Base-by-base conservation (phyloP, 2,797 vertebrate genomes). In the Enteromius anoplus region DNA sequence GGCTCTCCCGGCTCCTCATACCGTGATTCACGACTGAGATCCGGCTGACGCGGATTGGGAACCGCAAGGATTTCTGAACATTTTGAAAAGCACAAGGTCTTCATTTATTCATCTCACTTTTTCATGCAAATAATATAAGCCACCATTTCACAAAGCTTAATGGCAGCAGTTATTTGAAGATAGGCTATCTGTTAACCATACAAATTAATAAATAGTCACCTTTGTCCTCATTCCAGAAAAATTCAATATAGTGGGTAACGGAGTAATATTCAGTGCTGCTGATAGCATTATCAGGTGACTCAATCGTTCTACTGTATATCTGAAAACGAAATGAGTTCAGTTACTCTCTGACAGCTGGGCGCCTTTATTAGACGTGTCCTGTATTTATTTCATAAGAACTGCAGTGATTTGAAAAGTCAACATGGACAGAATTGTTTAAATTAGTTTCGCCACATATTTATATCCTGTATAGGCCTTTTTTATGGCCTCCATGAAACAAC, bases 221-320 rank as follows among this genome's bases (percentile, higher is more conserved):
- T 15, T 69, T 75, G 53, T 71, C 49, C 29, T 81, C 34, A 47
- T 12, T 23, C 66, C 78, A 72, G 47, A 86, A 83, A 75, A 42
- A 49, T 60, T 58, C 66, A 72, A 79, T 83, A 82, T 42, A 75
- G 77, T 32, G 58, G 11, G 19, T 68, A 26, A 55, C 0, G 42
- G 12, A 42, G 42, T 21, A 62, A 49, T 62, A 72, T 49, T 49
- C 12, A 37, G 3, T 4, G 4, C 45, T 26, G 71, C 23, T 62
- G 68, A 84, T n/a, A 40, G 68, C 37, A 42, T 78, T 53, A 84
- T 78, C 66, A 64, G n/a, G 47, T 84, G 66, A 23, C 3, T 62
- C 4, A n/a, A 47, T 72, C 26, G 0, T 32, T 47, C 5, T 14
- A 26, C 26, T 26, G 26, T 26, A 26, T 26, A 14, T 70, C 37